Evolutionary conservation across 2,797 vertebrate genomes (phyloP).

Genomic region (Myotis planiceps): DNA sequence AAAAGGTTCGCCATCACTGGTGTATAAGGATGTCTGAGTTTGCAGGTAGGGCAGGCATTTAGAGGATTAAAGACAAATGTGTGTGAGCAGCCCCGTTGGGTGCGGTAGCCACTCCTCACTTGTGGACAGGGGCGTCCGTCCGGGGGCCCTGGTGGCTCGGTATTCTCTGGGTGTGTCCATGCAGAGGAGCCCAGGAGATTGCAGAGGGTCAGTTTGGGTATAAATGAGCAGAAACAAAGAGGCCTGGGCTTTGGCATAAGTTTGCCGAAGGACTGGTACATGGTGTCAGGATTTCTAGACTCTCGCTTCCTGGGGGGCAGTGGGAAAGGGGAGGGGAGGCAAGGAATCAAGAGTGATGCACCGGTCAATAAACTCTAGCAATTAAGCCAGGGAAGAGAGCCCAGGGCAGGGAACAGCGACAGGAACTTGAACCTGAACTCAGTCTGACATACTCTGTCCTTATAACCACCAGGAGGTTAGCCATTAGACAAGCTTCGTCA

Average conservation of each 20-base stretch:
- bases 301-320: neutral
- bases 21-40: neutral
- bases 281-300: neutral
- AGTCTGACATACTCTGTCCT: neutral
- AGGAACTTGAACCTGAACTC: neutral
- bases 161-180: neutral
- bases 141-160: neutral
- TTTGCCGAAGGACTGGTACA: neutral
- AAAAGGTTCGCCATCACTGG: too few relatives aligned
- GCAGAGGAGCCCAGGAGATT: neutral
- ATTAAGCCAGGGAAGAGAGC: neutral
- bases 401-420: neutral
- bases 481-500: neutral
- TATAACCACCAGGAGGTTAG: neutral
- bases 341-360: neutral
- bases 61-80: neutral
- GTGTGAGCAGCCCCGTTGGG: neutral
- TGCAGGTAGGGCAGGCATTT: neutral
- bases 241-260: neutral
- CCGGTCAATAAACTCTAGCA: neutral
- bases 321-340: too few relatives aligned
- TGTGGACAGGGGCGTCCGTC: rapidly evolving
- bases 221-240: neutral
- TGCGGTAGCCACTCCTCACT: neutral
- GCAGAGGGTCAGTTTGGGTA: neutral